phyloP scores from a whole-genome alignment of 2,888 invertebrate species.

The Pyrochroa serraticornis region DNA sequence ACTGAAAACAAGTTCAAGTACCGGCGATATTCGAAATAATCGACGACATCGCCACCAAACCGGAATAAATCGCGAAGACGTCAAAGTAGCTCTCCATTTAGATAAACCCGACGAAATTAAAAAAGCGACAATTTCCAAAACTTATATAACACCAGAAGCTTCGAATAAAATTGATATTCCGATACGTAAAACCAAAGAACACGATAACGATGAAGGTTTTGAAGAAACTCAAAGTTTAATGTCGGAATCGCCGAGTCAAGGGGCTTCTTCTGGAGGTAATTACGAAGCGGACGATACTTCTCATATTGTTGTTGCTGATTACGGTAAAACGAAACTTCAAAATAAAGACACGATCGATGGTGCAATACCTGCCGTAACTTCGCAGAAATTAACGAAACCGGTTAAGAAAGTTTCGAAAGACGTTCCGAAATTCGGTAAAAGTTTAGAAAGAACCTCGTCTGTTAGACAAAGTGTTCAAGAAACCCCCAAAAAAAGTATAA shows the following conservation, averaged over 20 bases:
- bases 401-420: not conserved
- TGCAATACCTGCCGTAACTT: conserved; percentile 56
- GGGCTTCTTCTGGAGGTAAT: conserved; percentile 74
- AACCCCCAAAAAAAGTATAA: conserved; percentile 48
- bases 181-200: conserved; percentile 60
- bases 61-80: conserved; percentile 73
- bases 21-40: conserved; percentile 50
- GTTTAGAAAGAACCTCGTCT: conserved; percentile 44
- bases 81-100: conserved; percentile 68
- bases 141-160: conserved; percentile 4
- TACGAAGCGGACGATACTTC: conserved; percentile 61
- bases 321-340: conserved; percentile 49
- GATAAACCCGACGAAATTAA: conserved; percentile 37
- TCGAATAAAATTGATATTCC: conserved; percentile 50
- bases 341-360: conserved; percentile 60
- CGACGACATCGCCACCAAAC: conserved; percentile 67
- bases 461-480: conserved; percentile 44
- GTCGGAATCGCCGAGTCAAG: conserved; percentile 85
- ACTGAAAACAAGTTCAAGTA: conserved; percentile 57
- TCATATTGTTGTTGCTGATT: conserved; percentile 44
- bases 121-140: conserved; percentile 22
- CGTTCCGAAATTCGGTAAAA: conserved; percentile 2
- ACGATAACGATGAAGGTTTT: conserved; percentile 89
- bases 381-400: conserved; percentile 27
- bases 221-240: conserved; percentile 89